Base-by-base conservation (phyloP, 2,113 vertebrate genomes). In the Lonchura striata region DNA sequence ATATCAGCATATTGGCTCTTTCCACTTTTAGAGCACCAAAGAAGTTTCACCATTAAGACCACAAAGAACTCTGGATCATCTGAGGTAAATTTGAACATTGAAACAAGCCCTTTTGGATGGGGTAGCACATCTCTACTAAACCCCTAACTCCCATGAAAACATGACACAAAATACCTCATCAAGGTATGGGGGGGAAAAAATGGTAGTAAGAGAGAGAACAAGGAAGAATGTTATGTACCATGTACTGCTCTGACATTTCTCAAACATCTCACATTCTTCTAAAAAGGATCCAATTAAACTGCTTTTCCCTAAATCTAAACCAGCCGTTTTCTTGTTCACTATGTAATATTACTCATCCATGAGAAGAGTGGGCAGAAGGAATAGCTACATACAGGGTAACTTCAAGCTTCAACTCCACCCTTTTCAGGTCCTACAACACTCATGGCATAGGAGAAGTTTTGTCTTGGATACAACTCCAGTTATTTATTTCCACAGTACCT, bases 361-460 rank as follows among this genome's bases (percentile, higher is more conserved):
- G n/a, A 19, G 16, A 35, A n/a, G 31, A 3, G 15, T 18, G 12
- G 33, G 25, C 30, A 71, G 31, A 49, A 85, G 50, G 47, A 66
- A 7, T 0, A 21, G 24, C 61, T 21, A 19, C 37, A 42, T 1
- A 12, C 14, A 53, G 64, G 13, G 0, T 10, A 52, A 23, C 54
- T 22, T 16, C 16, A 49, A 35, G n/a, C 56, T 66, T 61, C 53
- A 60, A 3, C 53, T 52, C 39, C 22, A 44, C 47, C 35, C 18
- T 31, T 46, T 53, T 64, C 63, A 64, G 41, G 53, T 16, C 54
- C 63, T 41, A 15, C 63, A 77, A 63, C 25, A 24, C 8, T 30
- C 59, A 35, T 0, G 2, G n/a, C 54, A 49, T 17, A 31, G 0
- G 1, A 44, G 2, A 28, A 64, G 20, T 61, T 93, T 18, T 56